These are phyloP conservation scores for Epistrophe eligans DNA, from an alignment of 2,888 invertebrate species.

Conservation along the genomic window DNA sequence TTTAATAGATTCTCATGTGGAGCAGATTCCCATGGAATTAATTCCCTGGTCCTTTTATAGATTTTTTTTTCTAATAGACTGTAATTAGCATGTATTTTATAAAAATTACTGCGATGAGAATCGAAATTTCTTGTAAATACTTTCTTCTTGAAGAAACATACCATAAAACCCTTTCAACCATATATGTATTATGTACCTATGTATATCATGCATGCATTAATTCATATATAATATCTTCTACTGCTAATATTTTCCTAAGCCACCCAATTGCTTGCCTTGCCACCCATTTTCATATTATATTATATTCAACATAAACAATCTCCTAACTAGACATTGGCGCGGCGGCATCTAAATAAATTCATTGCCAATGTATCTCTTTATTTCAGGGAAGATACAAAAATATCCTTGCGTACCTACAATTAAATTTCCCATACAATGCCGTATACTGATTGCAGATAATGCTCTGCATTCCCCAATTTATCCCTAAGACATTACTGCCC, in stretches of 20 bases:
- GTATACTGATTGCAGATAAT: conserved; percentile 75
- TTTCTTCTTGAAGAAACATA: neutral
- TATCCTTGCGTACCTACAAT: conserved; percentile 68
- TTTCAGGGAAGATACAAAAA: conserved; percentile 44
- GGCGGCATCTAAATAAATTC: conserved; percentile 30
- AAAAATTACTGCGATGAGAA: too few species aligned
- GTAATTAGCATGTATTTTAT: too few species aligned
- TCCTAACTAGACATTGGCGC: neutral
- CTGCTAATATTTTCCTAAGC: neutral
- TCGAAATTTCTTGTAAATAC: neutral
- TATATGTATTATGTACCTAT: neutral
- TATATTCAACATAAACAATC: neutral
- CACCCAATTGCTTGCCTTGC: neutral
- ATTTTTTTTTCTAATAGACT: too few species aligned
- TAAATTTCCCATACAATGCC: conserved; percentile 73
- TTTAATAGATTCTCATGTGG: too few species aligned
- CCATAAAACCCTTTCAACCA: neutral
- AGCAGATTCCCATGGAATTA: too few species aligned
- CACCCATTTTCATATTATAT: neutral
- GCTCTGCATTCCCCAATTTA: conserved; percentile 69
- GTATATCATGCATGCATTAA: neutral
- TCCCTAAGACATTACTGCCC: conserved; percentile 72
- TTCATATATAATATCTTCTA: neutral
- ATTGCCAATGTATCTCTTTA: conserved; percentile 40
- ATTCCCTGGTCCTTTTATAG: too few species aligned